A percentile compares a stretch with the other conserved stretches of the same genome.
Conservation (phyloP, 2,113 vertebrate species). For the Nothoprocta pentlandii region DNA sequence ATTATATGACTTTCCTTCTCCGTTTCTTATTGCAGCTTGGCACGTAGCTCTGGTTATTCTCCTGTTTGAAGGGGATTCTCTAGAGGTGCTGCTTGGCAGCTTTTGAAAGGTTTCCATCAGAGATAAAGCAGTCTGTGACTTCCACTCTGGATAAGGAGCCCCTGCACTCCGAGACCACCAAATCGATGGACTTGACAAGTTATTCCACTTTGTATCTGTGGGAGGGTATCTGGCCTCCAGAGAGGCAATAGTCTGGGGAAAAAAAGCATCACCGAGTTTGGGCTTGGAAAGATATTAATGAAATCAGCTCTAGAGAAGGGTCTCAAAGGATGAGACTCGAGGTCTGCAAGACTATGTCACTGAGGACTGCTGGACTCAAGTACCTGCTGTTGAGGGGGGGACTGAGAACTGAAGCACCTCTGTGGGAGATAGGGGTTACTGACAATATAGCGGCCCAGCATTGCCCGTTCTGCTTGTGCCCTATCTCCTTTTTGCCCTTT, state of each 20-base stretch:
- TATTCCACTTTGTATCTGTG: not conserved
- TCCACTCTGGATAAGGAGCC: not conserved
- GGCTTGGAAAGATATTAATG: not conserved
- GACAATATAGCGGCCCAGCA: not conserved
- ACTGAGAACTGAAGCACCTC: not conserved
- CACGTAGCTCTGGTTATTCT: not conserved
- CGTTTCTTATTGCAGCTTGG: conserved; percentile 28
- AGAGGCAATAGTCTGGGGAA: not conserved
- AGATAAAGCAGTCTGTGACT: not conserved
- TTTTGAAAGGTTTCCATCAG: not conserved
- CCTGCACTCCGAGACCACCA: not conserved
- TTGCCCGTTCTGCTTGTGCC: not conserved
- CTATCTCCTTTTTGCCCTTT: not conserved
- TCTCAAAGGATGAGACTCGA: not conserved
- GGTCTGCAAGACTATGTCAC: too few relatives aligned
- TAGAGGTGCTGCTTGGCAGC: not conserved
- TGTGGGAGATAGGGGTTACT: not conserved
- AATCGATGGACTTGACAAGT: not conserved
- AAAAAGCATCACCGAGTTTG: too few relatives aligned
- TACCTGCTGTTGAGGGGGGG: not conserved
- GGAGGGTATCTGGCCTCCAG: not conserved
- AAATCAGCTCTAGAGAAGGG: not conserved
- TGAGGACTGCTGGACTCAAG: not conserved
- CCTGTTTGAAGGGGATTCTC: conserved; percentile 52
- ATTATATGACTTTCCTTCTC: conserved; percentile 27